Conservation (phyloP, 2,113 vertebrate species). For the Neotoma lepida region DNA sequence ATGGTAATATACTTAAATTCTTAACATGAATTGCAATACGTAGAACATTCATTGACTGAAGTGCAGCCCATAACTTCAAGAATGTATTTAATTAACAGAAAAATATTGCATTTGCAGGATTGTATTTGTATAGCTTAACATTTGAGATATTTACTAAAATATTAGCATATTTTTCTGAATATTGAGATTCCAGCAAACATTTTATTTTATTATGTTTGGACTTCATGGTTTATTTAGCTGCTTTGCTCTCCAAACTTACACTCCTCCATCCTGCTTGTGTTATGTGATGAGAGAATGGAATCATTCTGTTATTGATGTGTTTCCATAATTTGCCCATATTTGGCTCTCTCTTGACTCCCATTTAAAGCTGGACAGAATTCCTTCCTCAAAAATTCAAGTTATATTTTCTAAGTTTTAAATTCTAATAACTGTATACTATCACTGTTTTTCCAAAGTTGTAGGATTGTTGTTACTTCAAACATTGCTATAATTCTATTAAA, state of each 20-base stretch:
- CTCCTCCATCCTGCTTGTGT: background rate
- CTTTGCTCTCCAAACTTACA: background rate
- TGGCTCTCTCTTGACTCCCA: background rate
- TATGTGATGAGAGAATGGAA: background rate
- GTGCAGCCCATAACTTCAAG: background rate
- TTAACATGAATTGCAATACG: background rate
- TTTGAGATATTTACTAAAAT: background rate
- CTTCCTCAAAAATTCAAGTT: background rate
- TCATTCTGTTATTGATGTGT: background rate
- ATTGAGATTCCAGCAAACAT: background rate
- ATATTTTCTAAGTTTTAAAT: background rate
- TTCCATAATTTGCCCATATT: background rate
- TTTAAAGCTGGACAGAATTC: background rate
- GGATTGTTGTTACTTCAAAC: background rate
- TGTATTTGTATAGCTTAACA: background rate
- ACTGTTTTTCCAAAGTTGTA: background rate
- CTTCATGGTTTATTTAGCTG: background rate
- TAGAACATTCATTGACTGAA: background rate
- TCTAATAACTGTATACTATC: background rate
- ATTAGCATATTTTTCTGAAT: background rate
- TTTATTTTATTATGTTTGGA: background rate
- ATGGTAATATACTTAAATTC: conserved; percentile 25
- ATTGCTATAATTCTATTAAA: background rate
- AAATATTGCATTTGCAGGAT: background rate
- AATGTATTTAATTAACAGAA: background rate